phyloP scores from a whole-genome alignment of 2,888 invertebrate species.

The Andricus curvator region DNA sequence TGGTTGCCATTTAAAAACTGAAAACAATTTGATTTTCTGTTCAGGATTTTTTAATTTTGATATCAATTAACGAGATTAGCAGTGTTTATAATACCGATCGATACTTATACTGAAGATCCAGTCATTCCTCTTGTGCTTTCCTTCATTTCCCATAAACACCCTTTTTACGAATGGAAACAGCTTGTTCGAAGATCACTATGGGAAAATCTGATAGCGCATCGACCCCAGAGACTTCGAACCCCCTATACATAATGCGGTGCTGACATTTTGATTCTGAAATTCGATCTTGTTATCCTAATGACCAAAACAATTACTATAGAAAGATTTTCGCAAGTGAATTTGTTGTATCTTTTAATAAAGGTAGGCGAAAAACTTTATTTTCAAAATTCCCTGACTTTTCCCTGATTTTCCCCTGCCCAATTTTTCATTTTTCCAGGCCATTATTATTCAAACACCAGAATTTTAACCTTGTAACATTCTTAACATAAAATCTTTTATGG shows the following conservation, averaged over 20 bases:
- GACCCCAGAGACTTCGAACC: neutral
- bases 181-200: conserved; percentile 4
- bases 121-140: neutral
- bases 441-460: too few species aligned
- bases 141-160: conserved; percentile 1
- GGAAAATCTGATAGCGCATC: neutral
- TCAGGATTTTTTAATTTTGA: too few species aligned
- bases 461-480: too few species aligned
- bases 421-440: too few species aligned
- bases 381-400: too few species aligned
- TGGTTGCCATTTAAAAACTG: too few species aligned
- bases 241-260: neutral
- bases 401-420: too few species aligned
- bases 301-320: neutral
- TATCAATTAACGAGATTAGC: too few species aligned
- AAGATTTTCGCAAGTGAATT: neutral
- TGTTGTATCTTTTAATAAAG: too few species aligned
- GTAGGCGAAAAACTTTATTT: too few species aligned
- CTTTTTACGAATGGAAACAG: conserved; percentile 1
- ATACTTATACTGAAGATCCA: neutral
- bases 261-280: neutral
- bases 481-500: too few species aligned
- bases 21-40: too few species aligned
- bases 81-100: neutral
- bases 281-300: neutral